Evolutionary conservation across 2,797 vertebrate species (phyloP).

Genomic region (Chiloscyllium punctatum): DNA sequence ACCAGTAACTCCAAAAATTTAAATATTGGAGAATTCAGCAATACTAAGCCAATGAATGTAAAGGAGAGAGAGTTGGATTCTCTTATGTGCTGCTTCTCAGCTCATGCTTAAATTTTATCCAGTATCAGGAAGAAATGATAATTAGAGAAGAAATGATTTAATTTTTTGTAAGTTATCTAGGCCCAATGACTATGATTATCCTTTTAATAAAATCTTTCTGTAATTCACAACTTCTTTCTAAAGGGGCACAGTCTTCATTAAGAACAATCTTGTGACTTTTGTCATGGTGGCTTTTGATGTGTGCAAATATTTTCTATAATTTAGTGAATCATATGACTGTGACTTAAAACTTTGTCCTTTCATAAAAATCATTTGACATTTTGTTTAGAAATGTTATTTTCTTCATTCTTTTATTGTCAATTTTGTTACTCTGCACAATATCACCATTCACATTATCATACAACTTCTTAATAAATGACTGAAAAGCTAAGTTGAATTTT

Average conservation of each 20-base stretch:
- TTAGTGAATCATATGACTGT: neutral
- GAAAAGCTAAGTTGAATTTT: neutral
- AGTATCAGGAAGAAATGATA: neutral
- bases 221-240: neutral
- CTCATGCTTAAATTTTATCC: neutral
- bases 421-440: neutral
- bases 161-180: neutral
- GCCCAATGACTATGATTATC: neutral
- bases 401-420: neutral
- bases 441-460: neutral
- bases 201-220: neutral
- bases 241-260: neutral
- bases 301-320: neutral
- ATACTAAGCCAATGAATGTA: neutral
- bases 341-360: neutral
- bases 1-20: neutral
- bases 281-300: neutral
- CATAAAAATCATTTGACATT: too few relatives aligned
- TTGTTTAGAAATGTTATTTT: conserved; percentile 6
- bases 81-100: neutral
- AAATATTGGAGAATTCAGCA: neutral
- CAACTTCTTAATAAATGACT: neutral
- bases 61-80: neutral
- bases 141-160: neutral
- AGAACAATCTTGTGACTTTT: neutral